Conservation (phyloP, 2,797 vertebrate species). For the Cryptoblepharus egeriae region DNA sequence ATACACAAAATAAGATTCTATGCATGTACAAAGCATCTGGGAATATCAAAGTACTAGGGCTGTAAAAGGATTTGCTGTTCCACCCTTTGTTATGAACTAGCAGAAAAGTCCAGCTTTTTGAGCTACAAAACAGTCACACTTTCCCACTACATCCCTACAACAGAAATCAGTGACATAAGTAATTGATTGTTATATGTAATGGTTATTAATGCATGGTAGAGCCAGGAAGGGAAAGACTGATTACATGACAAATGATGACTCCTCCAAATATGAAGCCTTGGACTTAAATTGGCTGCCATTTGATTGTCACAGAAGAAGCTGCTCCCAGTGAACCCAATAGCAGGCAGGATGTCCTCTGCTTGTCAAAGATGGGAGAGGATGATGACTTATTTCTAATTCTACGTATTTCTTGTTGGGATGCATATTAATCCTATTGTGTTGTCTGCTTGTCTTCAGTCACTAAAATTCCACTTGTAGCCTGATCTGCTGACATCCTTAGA, state of each 20-base stretch:
- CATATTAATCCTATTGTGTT: too few species aligned
- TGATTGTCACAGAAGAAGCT: not conserved
- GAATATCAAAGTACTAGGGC: conserved; percentile 28
- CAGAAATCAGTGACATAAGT: not conserved
- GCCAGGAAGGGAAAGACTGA: too few species aligned
- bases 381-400: too few species aligned
- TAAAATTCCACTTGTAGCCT: too few species aligned
- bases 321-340: too few species aligned
- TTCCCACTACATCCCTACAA: not conserved
- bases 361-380: too few species aligned
- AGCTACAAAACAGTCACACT: not conserved
- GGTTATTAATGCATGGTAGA: rapidly evolving
- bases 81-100: conserved; percentile 13
- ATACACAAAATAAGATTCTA: conserved; percentile 24
- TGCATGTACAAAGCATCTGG: not conserved
- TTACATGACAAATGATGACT: not conserved
- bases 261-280: not conserved
- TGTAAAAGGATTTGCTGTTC: not conserved
- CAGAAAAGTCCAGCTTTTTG: conserved; percentile 23
- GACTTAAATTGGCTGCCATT: not conserved
- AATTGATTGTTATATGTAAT: not conserved
- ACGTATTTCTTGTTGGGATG: too few species aligned
- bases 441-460: too few species aligned
- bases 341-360: too few species aligned
- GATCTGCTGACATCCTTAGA: too few species aligned